These are phyloP conservation scores for Anguilla japonica DNA, from an alignment of 2,113 vertebrate species.

Conservation along the genomic window DNA sequence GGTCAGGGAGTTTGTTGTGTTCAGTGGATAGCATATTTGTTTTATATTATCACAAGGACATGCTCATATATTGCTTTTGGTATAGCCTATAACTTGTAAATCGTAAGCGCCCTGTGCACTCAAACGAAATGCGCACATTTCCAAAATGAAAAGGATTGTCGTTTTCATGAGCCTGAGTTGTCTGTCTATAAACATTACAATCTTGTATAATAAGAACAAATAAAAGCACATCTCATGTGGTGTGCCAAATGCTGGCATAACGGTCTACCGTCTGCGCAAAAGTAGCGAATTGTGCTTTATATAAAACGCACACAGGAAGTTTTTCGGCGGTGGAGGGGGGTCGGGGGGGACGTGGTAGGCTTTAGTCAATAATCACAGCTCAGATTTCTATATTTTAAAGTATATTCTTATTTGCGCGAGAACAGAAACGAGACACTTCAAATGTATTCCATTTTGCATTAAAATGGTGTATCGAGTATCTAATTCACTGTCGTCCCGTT, in stretches of 20 bases:
- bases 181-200: neutral
- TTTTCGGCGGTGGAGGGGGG: no score
- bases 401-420: neutral
- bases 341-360: neutral
- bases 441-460: conserved; percentile 14
- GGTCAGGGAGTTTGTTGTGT: neutral
- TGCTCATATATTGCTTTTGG: neutral
- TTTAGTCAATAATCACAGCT: neutral
- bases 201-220: neutral
- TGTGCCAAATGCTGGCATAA: neutral
- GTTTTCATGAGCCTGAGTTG: neutral
- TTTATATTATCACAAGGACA: neutral
- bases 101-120: neutral
- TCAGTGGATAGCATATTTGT: neutral
- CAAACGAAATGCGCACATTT: neutral
- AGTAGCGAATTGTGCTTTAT: neutral
- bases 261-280: neutral
- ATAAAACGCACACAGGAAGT: conserved; percentile 19
- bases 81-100: neutral
- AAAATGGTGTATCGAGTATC: conserved; percentile 5
- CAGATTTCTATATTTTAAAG: neutral
- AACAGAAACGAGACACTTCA: neutral
- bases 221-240: conserved; percentile 5
- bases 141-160: neutral
- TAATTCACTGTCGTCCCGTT: neutral